Conservation (phyloP, 2,113 vertebrate genomes). For the Colaptes auratus region DNA sequence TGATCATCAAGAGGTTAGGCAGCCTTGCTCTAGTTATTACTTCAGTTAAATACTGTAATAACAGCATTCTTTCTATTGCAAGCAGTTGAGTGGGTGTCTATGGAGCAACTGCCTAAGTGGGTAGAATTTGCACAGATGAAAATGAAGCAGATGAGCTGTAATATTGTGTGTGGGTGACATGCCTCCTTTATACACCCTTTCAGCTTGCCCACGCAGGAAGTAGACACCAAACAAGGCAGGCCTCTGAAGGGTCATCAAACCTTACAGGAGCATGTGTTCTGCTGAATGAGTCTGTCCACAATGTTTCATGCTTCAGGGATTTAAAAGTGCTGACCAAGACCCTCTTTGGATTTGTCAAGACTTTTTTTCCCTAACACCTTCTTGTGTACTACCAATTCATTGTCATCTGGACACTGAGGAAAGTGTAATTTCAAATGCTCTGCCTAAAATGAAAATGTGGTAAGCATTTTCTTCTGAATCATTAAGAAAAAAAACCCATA, state of each 20-base stretch:
- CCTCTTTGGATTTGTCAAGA: not conserved
- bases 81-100: conserved; percentile 43
- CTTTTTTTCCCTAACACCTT: not conserved
- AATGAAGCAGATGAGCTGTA: conserved; percentile 18
- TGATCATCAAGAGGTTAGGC: not conserved
- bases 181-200: conserved; percentile 27
- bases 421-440: not conserved
- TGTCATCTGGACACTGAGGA: not conserved
- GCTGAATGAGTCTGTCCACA: not conserved
- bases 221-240: not conserved
- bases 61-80: conserved; percentile 31
- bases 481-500: not conserved
- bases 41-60: conserved; percentile 35
- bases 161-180: conserved; percentile 1
- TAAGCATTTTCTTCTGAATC: not conserved
- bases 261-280: not conserved
- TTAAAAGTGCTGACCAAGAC: not conserved
- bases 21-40: conserved; percentile 11
- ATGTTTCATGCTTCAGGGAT: not conserved
- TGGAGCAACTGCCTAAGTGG: conserved; percentile 30
- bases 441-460: not conserved
- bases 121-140: conserved; percentile 19
- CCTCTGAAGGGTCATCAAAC: not conserved
- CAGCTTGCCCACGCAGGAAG: not conserved
- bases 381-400: not conserved